Base-by-base conservation (phyloP, 2,113 vertebrate species). In the Meles meles region DNA sequence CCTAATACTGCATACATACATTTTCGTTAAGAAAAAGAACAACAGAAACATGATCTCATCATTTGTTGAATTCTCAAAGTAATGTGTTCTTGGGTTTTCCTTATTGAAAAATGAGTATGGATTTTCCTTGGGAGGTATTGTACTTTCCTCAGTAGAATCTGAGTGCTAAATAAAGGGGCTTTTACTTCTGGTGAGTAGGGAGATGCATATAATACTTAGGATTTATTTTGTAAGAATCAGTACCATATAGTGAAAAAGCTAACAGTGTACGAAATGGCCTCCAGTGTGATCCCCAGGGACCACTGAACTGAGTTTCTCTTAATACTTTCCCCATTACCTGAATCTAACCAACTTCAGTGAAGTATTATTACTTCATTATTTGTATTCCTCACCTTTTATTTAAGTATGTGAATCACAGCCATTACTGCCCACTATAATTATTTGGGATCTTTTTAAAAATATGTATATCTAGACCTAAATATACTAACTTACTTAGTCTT, bases 41-140 rank as follows among this genome's bases (percentile, higher is more conserved):
- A 85, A 12, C 29, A 55, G 27, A 88, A 94, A 92, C 20, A 77
- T 55, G 17, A 93, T 94, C 88, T 88, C 15, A 67, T 52, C 90
- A 79, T 15, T 92, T 61, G 27, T 44, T 93, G n/a, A 94, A 89
- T 76, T 97, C 69, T 79, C 42, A 83, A 92, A 92, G 69, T 69
- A 84, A 67, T 95, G 3, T 69, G 7, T 93, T 88, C 14, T 93
- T 88, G 9, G 37, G 8, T 44, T 86, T 93, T 88, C 14, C 25
- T 85, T 93, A 82, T 34, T 93, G n/a, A 94, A 92, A 71, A 94
- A 76, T 13, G 15, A 81, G 37, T 93, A 21, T 57, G 13, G 6
- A 10, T 79, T 96, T 96, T 92, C 76, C 57, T 97, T 74, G 18
- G 23, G 5, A 49, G 72, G 2, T 86, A 2, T 52, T 47, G 15